Base-by-base conservation (phyloP, 1,140 invertebrate species). In the Pemphigus obesinymphae region DNA sequence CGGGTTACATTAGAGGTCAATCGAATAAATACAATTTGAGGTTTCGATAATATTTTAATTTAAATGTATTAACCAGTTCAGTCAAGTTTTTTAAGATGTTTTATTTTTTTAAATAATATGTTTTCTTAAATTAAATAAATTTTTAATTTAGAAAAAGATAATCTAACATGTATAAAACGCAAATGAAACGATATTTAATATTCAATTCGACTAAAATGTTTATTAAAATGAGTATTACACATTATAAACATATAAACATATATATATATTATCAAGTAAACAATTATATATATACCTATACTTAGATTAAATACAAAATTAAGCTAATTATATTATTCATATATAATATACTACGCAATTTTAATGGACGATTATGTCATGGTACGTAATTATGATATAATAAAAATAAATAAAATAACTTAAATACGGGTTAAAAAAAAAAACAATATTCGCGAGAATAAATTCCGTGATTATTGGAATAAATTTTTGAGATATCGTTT, bases 241-340 rank as follows among this genome's bases (percentile, higher is more conserved):
- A 31, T 61, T 23, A 26, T 55, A 26, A 5, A 55, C 1, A 45
- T 45, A n/a, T n/a, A n/a, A n/a, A n/a, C n/a, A 40, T 45, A 45
- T 40, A 45, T 45, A 45, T 45, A 7, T 2, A 45, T 6, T 17
- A 11, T 34, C 17, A 10, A 63, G 20, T 17, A 17, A 63, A 31
- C 17, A 63, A 63, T 17, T 15, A 31, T 34, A 20, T 61, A 26
- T 5, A 15, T 61, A 31, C 8, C 31, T 34, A 63, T n/a, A n/a
- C n/a, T n/a, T n/a, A n/a, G n/a, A 63, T 63, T n/a, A n/a, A 63
- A 20, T 63, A 63, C 61, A 34, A 63, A 63, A 63, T 63, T 63
- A 63, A n/a, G n/a, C n/a, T n/a, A n/a, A n/a, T n/a, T n/a, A n/a
- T n/a, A n/a, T n/a, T n/a, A n/a, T n/a, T n/a, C n/a, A n/a, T n/a